Evolutionary conservation across 2,113 vertebrate genomes (phyloP), one percentile per base, ranked within the genome.

Genomic region (Falcunculus frontatus): DNA sequence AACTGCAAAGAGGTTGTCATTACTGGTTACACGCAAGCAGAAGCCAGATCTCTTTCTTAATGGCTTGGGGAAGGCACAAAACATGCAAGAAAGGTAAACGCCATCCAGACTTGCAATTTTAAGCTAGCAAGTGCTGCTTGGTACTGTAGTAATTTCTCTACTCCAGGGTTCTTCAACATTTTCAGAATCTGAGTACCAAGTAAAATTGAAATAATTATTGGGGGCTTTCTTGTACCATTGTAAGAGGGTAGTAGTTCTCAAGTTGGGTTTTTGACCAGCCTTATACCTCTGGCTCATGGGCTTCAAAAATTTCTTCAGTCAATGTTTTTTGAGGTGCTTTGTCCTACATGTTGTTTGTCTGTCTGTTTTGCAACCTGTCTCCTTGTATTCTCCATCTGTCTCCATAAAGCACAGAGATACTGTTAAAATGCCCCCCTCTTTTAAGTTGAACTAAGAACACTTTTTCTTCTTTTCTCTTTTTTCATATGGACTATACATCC

Each of bases 1-100:
- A 98, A 99, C 99, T 99, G 98, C 99, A 99, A 98, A 99, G 99
- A 99, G 98, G 96, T 99, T 99, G 98, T 99, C 98, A 98, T 99
- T 99, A 99, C 98, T 98, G 98, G 98, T 98, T 99, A 99, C 98
- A 99, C 95, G 97, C 98, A 99, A 99, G 98, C 98, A 97, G 98
- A 99, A 98, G 98, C 98, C 98, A 99, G 98, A 98, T 96, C 98
- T 98, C 98, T 98, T 97, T 98, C 98, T 98, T 99, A 99, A 98
- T 98, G 98, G 97, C 98, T 97, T 97, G 98, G 97, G 98, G 97
- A 98, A 98, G 98, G 98, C 98, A 98, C 97, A 97, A 98, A 98
- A 98, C 98, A 97, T 98, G 97, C 97, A 95, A 97, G 97, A 98
- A 97, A 99, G 98, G 98, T 99, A 99, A 99, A 98, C 90, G 97